phyloP scores from a whole-genome alignment of 2,888 invertebrate species.

The Polymixis lichenea region DNA sequence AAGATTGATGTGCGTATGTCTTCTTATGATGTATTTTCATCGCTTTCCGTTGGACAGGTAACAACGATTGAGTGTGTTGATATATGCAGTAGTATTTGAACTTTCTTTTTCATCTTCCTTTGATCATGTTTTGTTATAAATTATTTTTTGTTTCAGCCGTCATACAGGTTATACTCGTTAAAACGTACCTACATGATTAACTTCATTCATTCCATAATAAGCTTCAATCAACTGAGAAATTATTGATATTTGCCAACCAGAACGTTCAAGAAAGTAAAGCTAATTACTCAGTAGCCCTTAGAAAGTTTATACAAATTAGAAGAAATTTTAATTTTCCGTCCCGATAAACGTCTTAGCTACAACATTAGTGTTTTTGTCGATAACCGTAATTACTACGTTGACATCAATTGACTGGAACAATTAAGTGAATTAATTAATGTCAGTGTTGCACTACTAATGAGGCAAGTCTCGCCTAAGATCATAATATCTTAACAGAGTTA shows the following conservation, averaged over 20 bases:
- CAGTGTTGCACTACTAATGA: neutral
- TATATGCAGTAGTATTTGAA: neutral
- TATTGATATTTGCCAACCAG: neutral
- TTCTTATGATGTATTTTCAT: constrained; percentile 34
- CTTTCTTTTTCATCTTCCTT: neutral
- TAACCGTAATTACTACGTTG: neutral
- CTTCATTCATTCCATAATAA: neutral
- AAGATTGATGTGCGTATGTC: constrained; percentile 42
- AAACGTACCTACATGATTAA: neutral
- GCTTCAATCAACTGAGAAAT: neutral
- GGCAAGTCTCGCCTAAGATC: neutral
- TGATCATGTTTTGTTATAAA: neutral
- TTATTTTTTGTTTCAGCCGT: neutral
- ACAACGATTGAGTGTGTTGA: constrained; percentile 5
- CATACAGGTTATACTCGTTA: neutral
- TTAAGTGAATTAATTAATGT: neutral
- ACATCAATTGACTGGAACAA: neutral
- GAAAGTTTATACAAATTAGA: neutral
- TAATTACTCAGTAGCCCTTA: neutral
- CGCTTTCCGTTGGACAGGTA: neutral
- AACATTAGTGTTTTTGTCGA: neutral
- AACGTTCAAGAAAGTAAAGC: neutral
- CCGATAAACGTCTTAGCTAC: neutral
- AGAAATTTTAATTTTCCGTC: neutral
- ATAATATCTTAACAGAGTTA: neutral